These are phyloP conservation scores for Ophthalmolycus amberensis DNA, from an alignment of 2,113 vertebrate species.

Conservation along the genomic window DNA sequence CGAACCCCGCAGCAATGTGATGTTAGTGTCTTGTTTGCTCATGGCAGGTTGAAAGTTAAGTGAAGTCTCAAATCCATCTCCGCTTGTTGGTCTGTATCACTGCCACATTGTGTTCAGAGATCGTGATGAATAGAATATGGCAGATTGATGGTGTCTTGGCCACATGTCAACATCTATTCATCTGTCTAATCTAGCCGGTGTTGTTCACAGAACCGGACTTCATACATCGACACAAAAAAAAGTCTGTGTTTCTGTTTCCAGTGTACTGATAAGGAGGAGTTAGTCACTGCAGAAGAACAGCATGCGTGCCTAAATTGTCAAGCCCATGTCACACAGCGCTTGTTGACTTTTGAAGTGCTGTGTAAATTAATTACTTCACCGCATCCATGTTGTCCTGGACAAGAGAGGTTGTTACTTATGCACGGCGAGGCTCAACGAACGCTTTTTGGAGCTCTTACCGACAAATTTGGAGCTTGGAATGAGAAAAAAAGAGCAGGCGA, in stretches of 20 bases:
- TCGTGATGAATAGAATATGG: too few species aligned
- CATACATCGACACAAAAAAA: not conserved
- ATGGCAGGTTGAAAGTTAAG: not conserved
- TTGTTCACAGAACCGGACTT: not conserved
- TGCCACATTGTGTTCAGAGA: too few species aligned
- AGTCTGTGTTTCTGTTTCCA: not conserved
- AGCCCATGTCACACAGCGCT: not conserved
- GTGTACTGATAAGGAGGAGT: not conserved
- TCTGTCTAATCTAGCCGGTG: rapidly evolving
- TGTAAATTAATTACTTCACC: not conserved
- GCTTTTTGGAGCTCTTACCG: not conserved
- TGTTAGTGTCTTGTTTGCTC: not conserved
- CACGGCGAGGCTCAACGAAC: not conserved
- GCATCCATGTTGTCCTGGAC: constrained; percentile 12
- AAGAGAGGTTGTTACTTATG: not conserved
- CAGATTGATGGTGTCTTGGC: not conserved
- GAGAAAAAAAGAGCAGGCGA: not conserved
- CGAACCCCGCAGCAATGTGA: not conserved
- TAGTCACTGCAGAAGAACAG: not conserved
- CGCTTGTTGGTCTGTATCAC: not conserved
- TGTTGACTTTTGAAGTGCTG: not conserved
- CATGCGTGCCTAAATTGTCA: not conserved
- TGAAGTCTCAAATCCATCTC: not conserved
- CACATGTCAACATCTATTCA: too few species aligned
- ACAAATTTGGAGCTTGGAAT: too few species aligned